Base-by-base conservation (phyloP, 1,140 invertebrate species). In the Laupala kohalensis region DNA sequence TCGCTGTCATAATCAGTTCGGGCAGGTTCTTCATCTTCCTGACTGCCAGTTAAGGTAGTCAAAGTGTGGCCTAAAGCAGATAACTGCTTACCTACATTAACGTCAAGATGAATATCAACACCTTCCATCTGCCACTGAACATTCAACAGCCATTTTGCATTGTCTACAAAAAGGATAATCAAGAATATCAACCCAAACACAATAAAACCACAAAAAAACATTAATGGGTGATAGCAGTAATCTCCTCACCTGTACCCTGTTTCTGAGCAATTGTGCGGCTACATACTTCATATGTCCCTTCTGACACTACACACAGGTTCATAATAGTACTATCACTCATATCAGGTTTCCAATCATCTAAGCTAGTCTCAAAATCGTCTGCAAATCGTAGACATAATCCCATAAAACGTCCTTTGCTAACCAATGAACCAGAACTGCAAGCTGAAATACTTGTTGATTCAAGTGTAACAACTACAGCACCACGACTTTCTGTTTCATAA, bases 41-140 rank as follows among this genome's bases (percentile, higher is more conserved):
- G 81, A 63, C 83, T 83, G 77, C 87, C 87, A 2, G 96, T 95
- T 27, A 99, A 81, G 84, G 94, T 94, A 0, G 97, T 99, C 15
- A 99, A 84, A 1, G 97, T 99, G 78, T 96, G 92, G 1, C 95
- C 95, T 24, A 99, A 83, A 3, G 94, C 90, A 3, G 94, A 95
- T 23, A 98, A 81, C 78, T 97, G 94, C 79, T 98, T 97, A 28
- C 97, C 97, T 26, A 98, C 94, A 78, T 92, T 96, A 0, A 95
- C 93, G 80, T 98, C 96, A 66, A 98, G 82, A 80, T 98, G 94
- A 71, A 98, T 96, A 78, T 98, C 96, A 23, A 98, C 95, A 70
- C 97, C 97, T 83, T 98, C 94, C 97, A 99, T 99, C 83, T 98
- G 92, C 95, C 96, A 98, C 74, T 95, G 91, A 0, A 99, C 94